These are phyloP conservation scores for Diplogasteroides magnus DNA, from an alignment of 1,140 invertebrate species.

Conservation along the genomic window DNA sequence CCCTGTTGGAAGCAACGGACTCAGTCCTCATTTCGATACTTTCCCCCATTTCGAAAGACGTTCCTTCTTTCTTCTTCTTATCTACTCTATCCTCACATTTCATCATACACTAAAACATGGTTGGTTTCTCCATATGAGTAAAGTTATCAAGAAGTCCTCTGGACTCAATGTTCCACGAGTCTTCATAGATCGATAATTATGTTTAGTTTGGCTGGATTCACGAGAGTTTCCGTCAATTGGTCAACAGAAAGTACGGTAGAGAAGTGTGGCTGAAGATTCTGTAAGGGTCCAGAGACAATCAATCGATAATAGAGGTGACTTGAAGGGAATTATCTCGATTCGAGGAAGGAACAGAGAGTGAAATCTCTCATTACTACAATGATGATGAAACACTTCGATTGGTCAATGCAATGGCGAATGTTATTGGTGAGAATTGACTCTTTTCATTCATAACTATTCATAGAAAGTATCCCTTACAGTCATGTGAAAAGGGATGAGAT, in stretches of 20 bases:
- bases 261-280: slow-evolving; percentile 52
- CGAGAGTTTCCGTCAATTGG: slow-evolving; percentile 51
- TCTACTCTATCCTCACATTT: too few species aligned
- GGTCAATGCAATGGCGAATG: slow-evolving; percentile 45
- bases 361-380: slow-evolving; percentile 51
- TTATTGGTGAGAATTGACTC: slow-evolving; percentile 38
- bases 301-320: not conserved
- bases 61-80: too few species aligned
- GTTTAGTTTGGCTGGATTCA: slow-evolving; percentile 54
- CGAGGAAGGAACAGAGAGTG: slow-evolving; percentile 49
- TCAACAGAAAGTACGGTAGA: slow-evolving; percentile 49
- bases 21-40: too few species aligned
- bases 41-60: too few species aligned
- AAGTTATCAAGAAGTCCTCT: too few species aligned
- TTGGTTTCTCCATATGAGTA: too few species aligned
- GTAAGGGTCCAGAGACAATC: slow-evolving; percentile 31
- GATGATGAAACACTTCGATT: slow-evolving; percentile 52
- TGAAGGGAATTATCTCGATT: slow-evolving; percentile 53
- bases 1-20: too few species aligned
- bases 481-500: too few species aligned
- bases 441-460: not conserved
- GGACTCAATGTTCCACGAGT: too few species aligned
- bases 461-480: slow-evolving; percentile 11
- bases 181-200: too few species aligned
- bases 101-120: too few species aligned